phyloP scores from a whole-genome alignment of 1,140 invertebrate genomes.

The Hydropsyche tenuis region DNA sequence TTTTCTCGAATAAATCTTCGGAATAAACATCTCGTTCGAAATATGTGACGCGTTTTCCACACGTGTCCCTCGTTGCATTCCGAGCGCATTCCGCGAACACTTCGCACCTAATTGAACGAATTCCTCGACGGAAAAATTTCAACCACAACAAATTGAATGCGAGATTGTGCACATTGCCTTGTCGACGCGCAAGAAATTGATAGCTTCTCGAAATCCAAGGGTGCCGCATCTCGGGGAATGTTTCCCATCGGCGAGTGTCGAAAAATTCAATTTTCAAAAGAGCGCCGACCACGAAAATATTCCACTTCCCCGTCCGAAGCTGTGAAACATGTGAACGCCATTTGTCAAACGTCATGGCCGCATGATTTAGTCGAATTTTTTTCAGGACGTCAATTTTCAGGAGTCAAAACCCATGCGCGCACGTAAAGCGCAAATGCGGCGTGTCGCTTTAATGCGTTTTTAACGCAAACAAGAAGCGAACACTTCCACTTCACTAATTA shows the following conservation, averaged over 20 bases:
- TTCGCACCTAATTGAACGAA: constrained; percentile 29
- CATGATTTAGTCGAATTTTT: background rate
- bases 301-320: background rate
- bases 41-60: background rate
- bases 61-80: background rate
- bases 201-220: background rate
- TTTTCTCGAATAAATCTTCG: no score
- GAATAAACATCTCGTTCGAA: background rate
- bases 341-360: background rate
- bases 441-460: constrained; percentile 12
- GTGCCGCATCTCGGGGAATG: background rate
- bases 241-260: no score
- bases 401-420: background rate
- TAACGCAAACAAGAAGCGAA: constrained; percentile 8
- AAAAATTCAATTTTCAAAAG: background rate
- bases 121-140: background rate
- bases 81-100: background rate
- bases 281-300: background rate
- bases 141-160: constrained; percentile 2
- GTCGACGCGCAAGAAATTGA: background rate
- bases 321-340: background rate
- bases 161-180: background rate
- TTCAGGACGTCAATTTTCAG: no score
- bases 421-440: background rate
- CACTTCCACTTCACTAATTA: background rate